Conservation (phyloP, 2,797 vertebrate genomes). For the Sphaeramia orbicularis region DNA sequence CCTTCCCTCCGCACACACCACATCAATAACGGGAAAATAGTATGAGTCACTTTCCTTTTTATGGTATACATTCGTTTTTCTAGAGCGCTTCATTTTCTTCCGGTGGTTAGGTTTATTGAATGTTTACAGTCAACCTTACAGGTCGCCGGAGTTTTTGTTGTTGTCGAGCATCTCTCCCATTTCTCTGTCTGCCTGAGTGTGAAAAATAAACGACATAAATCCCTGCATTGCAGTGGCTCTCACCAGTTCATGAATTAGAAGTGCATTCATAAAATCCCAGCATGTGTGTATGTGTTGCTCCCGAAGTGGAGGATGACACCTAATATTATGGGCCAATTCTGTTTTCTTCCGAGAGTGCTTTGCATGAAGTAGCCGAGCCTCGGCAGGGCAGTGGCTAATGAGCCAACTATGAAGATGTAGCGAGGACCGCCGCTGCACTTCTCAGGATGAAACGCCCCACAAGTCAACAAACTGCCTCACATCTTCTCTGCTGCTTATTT, state of each 20-base stretch:
- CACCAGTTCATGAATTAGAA: conserved; percentile 68
- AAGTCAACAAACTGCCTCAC: conserved; percentile 64
- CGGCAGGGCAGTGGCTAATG: conserved; percentile 81
- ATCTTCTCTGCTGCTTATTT: conserved; percentile 39
- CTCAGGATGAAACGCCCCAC: conserved; percentile 48
- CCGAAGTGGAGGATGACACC: conserved; percentile 52
- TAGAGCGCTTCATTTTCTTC: conserved; percentile 30
- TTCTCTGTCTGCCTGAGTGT: conserved; percentile 42
- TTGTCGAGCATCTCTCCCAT: conserved; percentile 38
- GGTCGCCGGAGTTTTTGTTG: conserved; percentile 41
- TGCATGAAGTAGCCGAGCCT: conserved; percentile 67
- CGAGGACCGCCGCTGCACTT: conserved; percentile 54
- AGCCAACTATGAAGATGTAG: conserved; percentile 67
- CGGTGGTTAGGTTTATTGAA: conserved; percentile 47
- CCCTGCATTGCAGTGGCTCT: conserved; percentile 67
- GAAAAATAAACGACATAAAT: conserved; percentile 59
- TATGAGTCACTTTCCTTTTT: conserved; percentile 39
- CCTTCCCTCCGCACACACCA: conserved; percentile 22
- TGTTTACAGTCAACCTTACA: conserved; percentile 51
- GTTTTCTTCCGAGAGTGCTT: conserved; percentile 65
- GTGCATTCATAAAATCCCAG: conserved; percentile 54
- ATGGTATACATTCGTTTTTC: conserved; percentile 32
- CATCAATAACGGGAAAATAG: conserved; percentile 40
- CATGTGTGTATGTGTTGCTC: conserved; percentile 31
- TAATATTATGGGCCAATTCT: conserved; percentile 63